Conservation (phyloP, 2,888 invertebrate genomes). For the Eristalis tenax region DNA sequence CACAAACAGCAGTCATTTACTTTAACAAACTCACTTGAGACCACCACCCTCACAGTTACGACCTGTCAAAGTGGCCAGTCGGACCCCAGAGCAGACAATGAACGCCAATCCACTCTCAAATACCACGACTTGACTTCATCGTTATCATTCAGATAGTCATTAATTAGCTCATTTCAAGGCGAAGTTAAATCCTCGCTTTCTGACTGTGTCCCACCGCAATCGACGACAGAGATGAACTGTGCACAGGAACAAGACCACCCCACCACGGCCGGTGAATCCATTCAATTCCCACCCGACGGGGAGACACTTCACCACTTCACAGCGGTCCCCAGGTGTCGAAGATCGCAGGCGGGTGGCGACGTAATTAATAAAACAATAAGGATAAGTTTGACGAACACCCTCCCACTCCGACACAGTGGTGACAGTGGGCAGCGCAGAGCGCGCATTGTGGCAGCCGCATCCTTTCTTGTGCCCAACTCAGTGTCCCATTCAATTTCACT, state of each 20-base stretch:
- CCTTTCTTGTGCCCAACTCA: conserved; percentile 7
- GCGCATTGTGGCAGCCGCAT: not conserved
- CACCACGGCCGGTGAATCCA: conserved; percentile 21
- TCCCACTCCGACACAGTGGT: not conserved
- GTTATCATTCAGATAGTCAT: not conserved
- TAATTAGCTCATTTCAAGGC: not conserved
- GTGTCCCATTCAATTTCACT: conserved; percentile 59
- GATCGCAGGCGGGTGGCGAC: not conserved
- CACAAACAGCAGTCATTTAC: too few relatives aligned
- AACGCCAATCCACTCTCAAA: not conserved
- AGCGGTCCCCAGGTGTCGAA: not conserved
- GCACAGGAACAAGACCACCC: not conserved
- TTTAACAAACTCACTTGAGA: too few relatives aligned
- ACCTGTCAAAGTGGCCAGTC: not conserved
- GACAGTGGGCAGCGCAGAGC: not conserved
- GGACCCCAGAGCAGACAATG: not conserved
- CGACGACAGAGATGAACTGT: not conserved
- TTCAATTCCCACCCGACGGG: conserved; percentile 32
- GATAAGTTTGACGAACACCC: conserved; percentile 46
- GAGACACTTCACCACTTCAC: conserved; percentile 10
- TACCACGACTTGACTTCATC: not conserved
- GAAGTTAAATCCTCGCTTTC: not conserved
- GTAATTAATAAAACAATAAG: conserved; percentile 56
- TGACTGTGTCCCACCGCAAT: not conserved
- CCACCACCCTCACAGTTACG: not conserved